Base-by-base conservation (phyloP, 2,113 vertebrate genomes). In the Anas platyrhynchos region DNA sequence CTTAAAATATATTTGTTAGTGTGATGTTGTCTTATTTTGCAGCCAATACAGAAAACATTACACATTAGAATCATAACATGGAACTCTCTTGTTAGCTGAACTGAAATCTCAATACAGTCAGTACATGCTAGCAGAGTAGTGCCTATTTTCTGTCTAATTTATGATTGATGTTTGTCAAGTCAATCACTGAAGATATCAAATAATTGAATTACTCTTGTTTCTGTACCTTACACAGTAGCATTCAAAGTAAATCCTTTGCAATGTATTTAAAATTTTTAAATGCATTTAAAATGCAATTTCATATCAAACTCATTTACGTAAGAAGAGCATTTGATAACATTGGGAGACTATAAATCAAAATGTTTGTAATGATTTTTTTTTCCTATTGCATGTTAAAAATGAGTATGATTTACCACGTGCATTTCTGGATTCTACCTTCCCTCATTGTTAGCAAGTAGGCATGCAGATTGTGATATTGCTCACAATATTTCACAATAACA, bases 111-210 rank as follows among this genome's bases (percentile, higher is more conserved):
- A 77, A 36, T 72, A 34, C 22, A 58, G 26, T 74, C 43, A 21
- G 21, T 41, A 16, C 11, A 36, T 20, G 8, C 8, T 77, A 25
- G 5, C 0, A 0, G 11, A 86, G 16, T n/a, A 78, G 9, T 4
- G 48, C 5, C 21, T 63, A 3, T 55, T 56, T 77, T 62, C 12
- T 92, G 83, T 56, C 21, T 68, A 59, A 44, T 29, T 3, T 46
- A 31, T 72, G 32, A 26, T 22, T 75, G 27, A 12, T 41, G 6
- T 29, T 52, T 61, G 13, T 55, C 36, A 50, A 46, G 26, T 87
- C 78, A 76, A 31, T 74, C 5, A 75, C 65, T 11, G 32, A 15
- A 63, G 41, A 55, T 34, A 74, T 31, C 31, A 74, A 31, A 59
- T 41, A 63, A 88, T 16, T 75, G 5, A 84, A 67, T 75, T 75